Evolutionary conservation across 2,888 invertebrate genomes (phyloP), one percentile per base, ranked within the genome.

Genomic region (Epirrhoe alternata): DNA sequence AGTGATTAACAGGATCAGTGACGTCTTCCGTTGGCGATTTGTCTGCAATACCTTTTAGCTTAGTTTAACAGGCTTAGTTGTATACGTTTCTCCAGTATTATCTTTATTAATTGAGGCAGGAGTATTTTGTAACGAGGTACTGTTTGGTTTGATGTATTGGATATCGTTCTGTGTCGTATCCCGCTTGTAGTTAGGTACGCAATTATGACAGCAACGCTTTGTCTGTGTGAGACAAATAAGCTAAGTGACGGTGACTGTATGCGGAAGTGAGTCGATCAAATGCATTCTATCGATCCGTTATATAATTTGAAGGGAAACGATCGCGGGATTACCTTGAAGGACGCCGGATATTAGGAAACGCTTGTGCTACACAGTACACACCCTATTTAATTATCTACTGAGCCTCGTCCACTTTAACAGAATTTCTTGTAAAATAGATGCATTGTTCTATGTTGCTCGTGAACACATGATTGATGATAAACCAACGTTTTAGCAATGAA

Each of bases 91-190:
- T 71, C 74, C 77, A 76, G 77, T 79, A 79, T 81, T 81, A 77
- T 66, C 65, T 69, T 78, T 78, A 76, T 80, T 78, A 56, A 71
- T 78, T 79, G 61, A 78, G 76, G 77, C 79, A 80, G 82, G 81
- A 82, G 81, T 74, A 80, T 80, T 76, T 79, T 82, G 82, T 81
- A 74, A 76, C 78, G 88, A 91, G 91, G 91, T 91, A 91, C 83
- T 75, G 80, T 87, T 84, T 83, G 83, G 84, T 86, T 86, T 87
- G 78, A 82, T 89, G 87, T 91, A 85, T 91, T 92, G 92, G 91
- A 87, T 92, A 89, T 90, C 88, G 87, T 87, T 84, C 82, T 87
- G 85, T 88, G 87, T 54, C 64, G 57, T 68, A 64, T 64, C 79
- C 77, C 80, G 89, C 89, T 90, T 89, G 89, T 90, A 89, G 89